Percentiles rank a stretch among this genome's conserved stretches.
Evolutionary conservation across 2,113 vertebrate genomes (phyloP).

Genomic region (Thymallus thymallus): DNA sequence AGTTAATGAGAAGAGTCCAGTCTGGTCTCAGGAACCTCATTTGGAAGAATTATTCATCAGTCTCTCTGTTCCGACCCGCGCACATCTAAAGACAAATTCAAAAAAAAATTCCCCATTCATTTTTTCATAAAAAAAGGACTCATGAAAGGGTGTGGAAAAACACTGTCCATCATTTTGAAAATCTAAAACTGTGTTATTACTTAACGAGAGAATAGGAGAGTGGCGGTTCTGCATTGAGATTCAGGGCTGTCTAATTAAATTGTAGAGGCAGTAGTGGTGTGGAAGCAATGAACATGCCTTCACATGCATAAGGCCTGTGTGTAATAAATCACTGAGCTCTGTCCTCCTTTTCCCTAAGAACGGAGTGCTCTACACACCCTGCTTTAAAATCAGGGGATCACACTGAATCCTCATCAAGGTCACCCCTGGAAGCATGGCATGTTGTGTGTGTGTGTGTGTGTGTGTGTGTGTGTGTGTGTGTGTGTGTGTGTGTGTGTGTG

Average conservation of each 20-base stretch:
- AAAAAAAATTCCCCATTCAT: too few relatives aligned
- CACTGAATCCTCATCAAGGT: conserved; percentile 66
- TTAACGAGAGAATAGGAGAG: conserved; percentile 44
- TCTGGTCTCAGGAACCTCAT: conserved; percentile 7
- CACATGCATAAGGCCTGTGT: conserved; percentile 16
- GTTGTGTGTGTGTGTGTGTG: conserved; percentile 15
- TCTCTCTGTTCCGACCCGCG: not conserved
- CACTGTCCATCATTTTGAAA: too few relatives aligned
- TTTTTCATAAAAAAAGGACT: too few relatives aligned
- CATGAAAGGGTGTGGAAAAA: too few relatives aligned
- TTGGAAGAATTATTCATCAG: not conserved
- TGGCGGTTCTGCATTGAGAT: conserved; percentile 12
- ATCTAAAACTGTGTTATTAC: conserved; percentile 22
- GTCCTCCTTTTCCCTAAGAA: conserved; percentile 29
- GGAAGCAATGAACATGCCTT: conserved; percentile 16
- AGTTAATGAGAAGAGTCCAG: too few relatives aligned
- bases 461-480: conserved; percentile 8
- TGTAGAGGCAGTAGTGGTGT: conserved; percentile 28
- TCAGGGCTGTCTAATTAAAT: conserved; percentile 48
- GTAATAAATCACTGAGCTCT: conserved; percentile 41
- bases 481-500: conserved; percentile 23
- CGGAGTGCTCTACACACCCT: conserved; percentile 15
- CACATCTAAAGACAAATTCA: not conserved
- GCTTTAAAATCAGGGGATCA: conserved; percentile 54
- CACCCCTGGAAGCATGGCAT: conserved; percentile 27